Percentiles rank a stretch among this genome's conserved stretches.
Evolutionary conservation across 2,113 vertebrate genomes (phyloP).

Genomic region (Callocephalon fimbriatum): DNA sequence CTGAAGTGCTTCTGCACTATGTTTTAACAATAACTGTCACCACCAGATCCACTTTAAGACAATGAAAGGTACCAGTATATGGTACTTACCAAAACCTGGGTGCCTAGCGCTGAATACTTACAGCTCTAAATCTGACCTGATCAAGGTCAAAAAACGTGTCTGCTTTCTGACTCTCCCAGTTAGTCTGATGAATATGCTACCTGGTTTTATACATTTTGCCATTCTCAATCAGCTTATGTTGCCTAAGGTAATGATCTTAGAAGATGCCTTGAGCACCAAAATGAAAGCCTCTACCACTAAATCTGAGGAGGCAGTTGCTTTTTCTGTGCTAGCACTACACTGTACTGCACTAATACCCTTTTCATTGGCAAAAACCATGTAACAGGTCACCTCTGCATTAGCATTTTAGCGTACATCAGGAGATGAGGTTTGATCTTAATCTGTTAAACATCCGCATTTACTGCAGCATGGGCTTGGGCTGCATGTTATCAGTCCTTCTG

Average conservation of each 20-base stretch:
- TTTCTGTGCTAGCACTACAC: neutral
- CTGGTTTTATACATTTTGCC: neutral
- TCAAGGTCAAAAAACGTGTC: neutral
- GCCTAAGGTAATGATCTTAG: neutral
- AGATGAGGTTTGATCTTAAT: neutral
- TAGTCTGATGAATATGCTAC: neutral
- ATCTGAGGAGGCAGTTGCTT: neutral
- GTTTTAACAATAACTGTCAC: neutral
- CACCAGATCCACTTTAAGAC: neutral
- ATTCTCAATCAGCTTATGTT: neutral
- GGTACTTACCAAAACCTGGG: neutral
- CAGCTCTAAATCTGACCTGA: neutral
- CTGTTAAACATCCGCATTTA: neutral
- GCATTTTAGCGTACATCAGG: neutral
- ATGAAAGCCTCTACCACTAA: neutral
- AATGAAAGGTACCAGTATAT: neutral
- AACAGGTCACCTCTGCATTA: neutral
- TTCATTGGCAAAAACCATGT: neutral
- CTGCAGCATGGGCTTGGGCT: neutral
- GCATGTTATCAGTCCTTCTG: neutral
- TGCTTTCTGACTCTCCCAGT: neutral
- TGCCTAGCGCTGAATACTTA: neutral
- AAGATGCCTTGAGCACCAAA: neutral
- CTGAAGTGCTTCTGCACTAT: neutral
- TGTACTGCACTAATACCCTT: neutral